These are phyloP conservation scores for Lypha dubia DNA, from an alignment of 2,888 invertebrate species.

Conservation along the genomic window DNA sequence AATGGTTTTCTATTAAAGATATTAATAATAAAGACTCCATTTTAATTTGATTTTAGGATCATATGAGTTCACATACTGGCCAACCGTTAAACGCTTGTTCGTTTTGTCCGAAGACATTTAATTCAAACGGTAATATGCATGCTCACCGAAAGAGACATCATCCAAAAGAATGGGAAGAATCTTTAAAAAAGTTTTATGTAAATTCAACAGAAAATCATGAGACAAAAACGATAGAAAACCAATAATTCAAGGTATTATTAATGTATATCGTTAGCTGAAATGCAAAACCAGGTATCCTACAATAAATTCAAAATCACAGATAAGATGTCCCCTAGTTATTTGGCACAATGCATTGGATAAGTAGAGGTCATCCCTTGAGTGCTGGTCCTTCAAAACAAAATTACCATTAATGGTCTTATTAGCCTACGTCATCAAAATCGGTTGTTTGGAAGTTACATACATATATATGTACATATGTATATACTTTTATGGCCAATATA, in stretches of 20 bases:
- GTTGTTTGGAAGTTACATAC: too few species aligned
- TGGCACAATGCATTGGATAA: too few species aligned
- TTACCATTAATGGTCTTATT: too few species aligned
- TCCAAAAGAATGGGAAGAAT: slow-evolving; percentile 79
- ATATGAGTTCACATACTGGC: slow-evolving; percentile 82
- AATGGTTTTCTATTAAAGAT: not conserved
- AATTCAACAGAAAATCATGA: slow-evolving; percentile 49
- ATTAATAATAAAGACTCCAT: not conserved
- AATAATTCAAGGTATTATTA: not conserved
- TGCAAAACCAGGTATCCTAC: too few species aligned
- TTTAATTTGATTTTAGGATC: slow-evolving; percentile 76
- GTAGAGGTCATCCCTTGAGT: too few species aligned
- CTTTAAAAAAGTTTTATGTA: slow-evolving; percentile 30
- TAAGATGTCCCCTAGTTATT: too few species aligned
- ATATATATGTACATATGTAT: too few species aligned
- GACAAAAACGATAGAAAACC: slow-evolving; percentile 29
- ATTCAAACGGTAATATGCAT: slow-evolving; percentile 82
- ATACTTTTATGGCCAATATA: too few species aligned
- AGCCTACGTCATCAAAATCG: too few species aligned
- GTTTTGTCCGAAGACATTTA: slow-evolving; percentile 81
- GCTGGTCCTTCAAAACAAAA: too few species aligned
- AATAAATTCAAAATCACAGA: too few species aligned
- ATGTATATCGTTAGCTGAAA: too few species aligned
- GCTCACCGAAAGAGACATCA: slow-evolving; percentile 81
- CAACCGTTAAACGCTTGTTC: slow-evolving; percentile 81